These are phyloP conservation scores for Dicyrtomina minuta DNA, from an alignment of 2,888 invertebrate species.

Conservation along the genomic window DNA sequence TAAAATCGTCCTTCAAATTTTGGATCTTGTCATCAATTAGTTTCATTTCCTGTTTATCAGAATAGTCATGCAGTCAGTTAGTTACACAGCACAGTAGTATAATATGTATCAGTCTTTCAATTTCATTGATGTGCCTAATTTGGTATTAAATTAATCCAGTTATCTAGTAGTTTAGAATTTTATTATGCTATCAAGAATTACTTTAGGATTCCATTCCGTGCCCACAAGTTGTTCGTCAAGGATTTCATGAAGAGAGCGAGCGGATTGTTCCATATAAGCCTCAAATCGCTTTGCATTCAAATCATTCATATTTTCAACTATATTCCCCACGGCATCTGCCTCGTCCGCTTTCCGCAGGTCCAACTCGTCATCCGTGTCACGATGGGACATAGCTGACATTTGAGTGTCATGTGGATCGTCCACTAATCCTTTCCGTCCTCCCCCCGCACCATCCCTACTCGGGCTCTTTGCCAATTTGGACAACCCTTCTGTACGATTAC, in stretches of 20 bases:
- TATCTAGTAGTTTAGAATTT: too few species aligned
- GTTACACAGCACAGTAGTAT: too few species aligned
- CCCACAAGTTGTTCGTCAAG: constrained; percentile 44
- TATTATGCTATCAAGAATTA: too few species aligned
- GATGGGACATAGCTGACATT: constrained; percentile 39
- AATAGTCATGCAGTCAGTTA: too few species aligned
- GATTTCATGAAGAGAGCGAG: constrained; percentile 38
- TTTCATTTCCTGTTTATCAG: constrained; percentile 39
- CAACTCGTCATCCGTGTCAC: constrained; percentile 9
- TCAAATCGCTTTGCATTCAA: constrained; percentile 23
- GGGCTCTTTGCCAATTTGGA: constrained; percentile 3
- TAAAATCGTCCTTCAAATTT: constrained; percentile 36
- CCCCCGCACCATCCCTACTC: not conserved
- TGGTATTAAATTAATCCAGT: too few species aligned
- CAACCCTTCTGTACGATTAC: not conserved
- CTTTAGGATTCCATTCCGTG: constrained; percentile 45
- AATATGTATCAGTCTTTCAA: too few species aligned
- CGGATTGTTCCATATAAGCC: constrained; percentile 20
- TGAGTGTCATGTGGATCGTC: constrained; percentile 51
- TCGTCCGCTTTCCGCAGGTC: constrained; percentile 5
- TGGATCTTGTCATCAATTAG: constrained; percentile 41
- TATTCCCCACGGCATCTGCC: not conserved
- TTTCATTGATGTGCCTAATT: too few species aligned
- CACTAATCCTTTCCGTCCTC: constrained; percentile 20
- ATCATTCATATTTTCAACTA: constrained; percentile 1